Base-by-base conservation (phyloP, 2,797 vertebrate species). In the Crocidura indochinensis region DNA sequence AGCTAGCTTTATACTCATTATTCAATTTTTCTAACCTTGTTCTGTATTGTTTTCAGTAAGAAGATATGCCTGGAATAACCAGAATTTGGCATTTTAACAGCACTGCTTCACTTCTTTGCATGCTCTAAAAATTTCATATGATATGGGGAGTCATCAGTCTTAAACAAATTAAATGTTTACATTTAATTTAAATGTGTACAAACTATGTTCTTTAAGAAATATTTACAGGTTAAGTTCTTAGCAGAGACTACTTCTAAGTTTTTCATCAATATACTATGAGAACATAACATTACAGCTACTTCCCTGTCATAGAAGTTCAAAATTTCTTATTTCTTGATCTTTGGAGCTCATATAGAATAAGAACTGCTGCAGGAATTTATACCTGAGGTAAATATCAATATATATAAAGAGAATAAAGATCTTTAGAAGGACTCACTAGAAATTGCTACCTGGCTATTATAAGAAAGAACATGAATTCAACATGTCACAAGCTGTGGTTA, bases 301-400 rank as follows among this genome's bases (percentile, higher is more conserved):
- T 24, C 10, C 62, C n/a, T 8, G 10, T 31, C 31, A 31, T 51
- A 88, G 62, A 72, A 83, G 10, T 64, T 71, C 19, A 60, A 80
- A 90, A 81, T 71, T 49, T 81, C 79, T 44, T 14, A 60, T 68
- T 65, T 92, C 84, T 87, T 85, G 22, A 88, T 46, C 72, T 78
- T 29, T 47, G 38, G 26, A 82, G 11, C 8, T 60, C 67, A 82
- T 82, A 80, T 9, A 85, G 62, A 88, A 60, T 46, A 67, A 82
- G 74, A 75, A 64, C 6, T 31, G 8, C 73, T 53, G 38, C 0
- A 10, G 3, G 72, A 10, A 8, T 38, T 79, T 78, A 79, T 62
- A 49, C 29, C 65, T 86, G 12, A 85, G 65, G 78, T 0, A 84
- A 47, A 62, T 68, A 64, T 4, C 85, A 19, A 89, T 60, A 53